phyloP scores from a whole-genome alignment of 2,797 vertebrate genomes.

The Fistularia tabacaria region DNA sequence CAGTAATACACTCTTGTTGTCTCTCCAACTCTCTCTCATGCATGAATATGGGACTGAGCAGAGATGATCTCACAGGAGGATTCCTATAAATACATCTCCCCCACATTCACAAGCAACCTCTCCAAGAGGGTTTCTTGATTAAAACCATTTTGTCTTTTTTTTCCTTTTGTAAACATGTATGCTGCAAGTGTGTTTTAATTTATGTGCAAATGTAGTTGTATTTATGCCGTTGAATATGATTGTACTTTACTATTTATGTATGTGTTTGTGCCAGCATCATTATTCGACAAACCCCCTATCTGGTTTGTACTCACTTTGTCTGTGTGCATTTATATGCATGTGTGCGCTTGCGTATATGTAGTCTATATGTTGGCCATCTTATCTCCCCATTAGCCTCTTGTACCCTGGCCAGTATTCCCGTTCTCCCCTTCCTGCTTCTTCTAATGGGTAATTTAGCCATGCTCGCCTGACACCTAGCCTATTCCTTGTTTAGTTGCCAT shows the following conservation, averaged over 20 bases:
- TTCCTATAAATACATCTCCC: constrained; percentile 74
- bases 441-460: constrained; percentile 84
- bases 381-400: constrained; percentile 78
- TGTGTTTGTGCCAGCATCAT: constrained; percentile 28
- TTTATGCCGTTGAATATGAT: too few species aligned
- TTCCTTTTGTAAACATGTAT: constrained; percentile 48
- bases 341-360: constrained; percentile 29
- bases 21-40: constrained; percentile 23
- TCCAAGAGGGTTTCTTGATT: constrained; percentile 73
- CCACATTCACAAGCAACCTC: constrained; percentile 69
- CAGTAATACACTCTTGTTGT: constrained; percentile 36
- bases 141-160: constrained; percentile 73
- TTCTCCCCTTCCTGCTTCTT: constrained; percentile 73
- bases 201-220: constrained; percentile 1
- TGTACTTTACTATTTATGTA: too few species aligned
- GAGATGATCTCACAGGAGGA: constrained; percentile 61
- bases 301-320: constrained; percentile 35
- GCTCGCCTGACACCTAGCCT: constrained; percentile 79
- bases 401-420: constrained; percentile 75
- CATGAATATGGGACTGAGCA: constrained; percentile 50
- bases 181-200: constrained; percentile 12
- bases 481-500: constrained; percentile 84
- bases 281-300: constrained; percentile 31
- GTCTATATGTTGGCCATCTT: constrained; percentile 71
- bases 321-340: constrained; percentile 15